phyloP scores from a whole-genome alignment of 1,140 invertebrate genomes.

The Saccostrea glomerata region DNA sequence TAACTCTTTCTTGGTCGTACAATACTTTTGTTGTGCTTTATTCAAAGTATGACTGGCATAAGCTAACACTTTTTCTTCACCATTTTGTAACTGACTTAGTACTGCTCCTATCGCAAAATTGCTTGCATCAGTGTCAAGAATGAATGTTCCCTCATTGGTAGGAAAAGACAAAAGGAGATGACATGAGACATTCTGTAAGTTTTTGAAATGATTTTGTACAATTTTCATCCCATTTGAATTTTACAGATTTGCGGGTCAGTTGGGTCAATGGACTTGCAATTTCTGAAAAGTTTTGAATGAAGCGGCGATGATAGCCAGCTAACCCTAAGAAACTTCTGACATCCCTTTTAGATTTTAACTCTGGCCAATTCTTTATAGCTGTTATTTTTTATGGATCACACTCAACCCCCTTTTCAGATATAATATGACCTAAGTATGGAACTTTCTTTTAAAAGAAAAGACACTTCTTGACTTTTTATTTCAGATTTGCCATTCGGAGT shows the following conservation, averaged over 20 bases:
- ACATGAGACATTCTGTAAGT: background rate
- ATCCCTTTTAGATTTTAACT: slow-evolving; percentile 43
- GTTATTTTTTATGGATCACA: slow-evolving; percentile 45
- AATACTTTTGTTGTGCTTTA: slow-evolving; percentile 3
- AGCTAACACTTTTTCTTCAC: background rate
- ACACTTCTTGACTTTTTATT: no score
- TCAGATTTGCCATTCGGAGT: no score
- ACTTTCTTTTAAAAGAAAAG: no score
- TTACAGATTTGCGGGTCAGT: background rate
- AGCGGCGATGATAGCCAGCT: background rate
- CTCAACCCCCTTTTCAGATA: slow-evolving; percentile 30
- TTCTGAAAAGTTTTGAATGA: slow-evolving; percentile 13
- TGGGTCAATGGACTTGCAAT: background rate
- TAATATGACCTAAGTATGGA: slow-evolving; percentile 36
- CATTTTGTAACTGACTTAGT: background rate
- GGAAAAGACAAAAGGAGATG: background rate
- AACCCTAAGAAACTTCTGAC: slow-evolving; percentile 56
- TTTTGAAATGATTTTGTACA: background rate
- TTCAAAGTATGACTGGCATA: slow-evolving; percentile 14
- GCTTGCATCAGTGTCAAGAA: slow-evolving; percentile 14
- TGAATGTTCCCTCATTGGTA: background rate
- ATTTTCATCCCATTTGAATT: no score
- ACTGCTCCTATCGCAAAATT: slow-evolving; percentile 11
- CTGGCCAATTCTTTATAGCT: slow-evolving; percentile 47
- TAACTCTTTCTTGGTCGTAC: slow-evolving; percentile 13